Base-by-base conservation (phyloP, 1,140 invertebrate genomes). In the Trypoxylus dichotomus region DNA sequence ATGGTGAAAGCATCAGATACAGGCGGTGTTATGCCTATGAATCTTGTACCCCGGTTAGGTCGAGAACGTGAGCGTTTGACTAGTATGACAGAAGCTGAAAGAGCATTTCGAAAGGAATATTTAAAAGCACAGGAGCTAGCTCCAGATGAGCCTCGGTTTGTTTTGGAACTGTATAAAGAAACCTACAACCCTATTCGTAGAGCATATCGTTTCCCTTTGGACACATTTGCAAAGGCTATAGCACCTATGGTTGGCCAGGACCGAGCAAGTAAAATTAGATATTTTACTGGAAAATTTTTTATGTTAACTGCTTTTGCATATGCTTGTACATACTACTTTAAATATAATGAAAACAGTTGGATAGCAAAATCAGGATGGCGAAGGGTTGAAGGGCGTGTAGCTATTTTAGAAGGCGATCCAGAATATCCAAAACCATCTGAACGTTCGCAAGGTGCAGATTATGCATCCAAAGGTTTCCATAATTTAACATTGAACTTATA, bases 51-150 rank as follows among this genome's bases (percentile, higher is more conserved):
- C 1, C 92, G 94, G 76, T 89, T 94, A 86, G 89, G 87, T 19
- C 85, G 85, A 0, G 93, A 95, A 88, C 89, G 94, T 79, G 93
- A 96, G 87, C 90, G 95, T 84, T 87, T 94, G 25, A 82, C 91
- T 72, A 94, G 94, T 76, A 97, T 96, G 94, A 92, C 91, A 6
- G 88, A 92, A 83, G 92, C 91, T n/a, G 95, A 96, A 88, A 89
- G 95, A 80, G 91, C 91, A 63, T 96, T 93, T 91, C 90, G 95
- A 77, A 92, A 91, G 80, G 90, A 96, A 84, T 97, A 92, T 91
- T 80, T 96, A 0, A 91, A 95, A 84, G 95, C 96, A 88, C 94
- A 96, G 88, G 83, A 91, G 79, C 87, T 97, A 42, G 86, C 90
- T 71, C 88, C 90, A 15, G 90, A 92, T 74, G 95, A 96, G 83